Base-by-base conservation (phyloP, 2,113 vertebrate species). In the Petromus typicus region DNA sequence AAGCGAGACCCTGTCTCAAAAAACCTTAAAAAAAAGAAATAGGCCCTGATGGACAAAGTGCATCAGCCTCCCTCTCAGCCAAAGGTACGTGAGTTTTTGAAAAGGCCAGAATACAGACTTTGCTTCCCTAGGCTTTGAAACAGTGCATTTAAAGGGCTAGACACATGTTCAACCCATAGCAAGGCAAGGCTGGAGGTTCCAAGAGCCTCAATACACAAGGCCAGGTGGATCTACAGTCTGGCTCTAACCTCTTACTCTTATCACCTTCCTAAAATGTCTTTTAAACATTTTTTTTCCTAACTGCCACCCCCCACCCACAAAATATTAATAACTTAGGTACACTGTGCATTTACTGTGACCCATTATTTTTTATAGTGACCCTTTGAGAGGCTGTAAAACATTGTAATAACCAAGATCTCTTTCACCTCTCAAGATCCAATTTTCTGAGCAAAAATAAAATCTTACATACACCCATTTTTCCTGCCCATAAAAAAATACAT, bases 91-190 rank as follows among this genome's bases (percentile, higher is more conserved):
- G 23, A 11, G 1, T 20, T 25, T 40, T 32, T 22, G 51, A 18
- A 48, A 80, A 43, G 37, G 69, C 5, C 2, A 0, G 2, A 11
- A 17, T 0, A 5, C 0, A 2, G 51, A n/a, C 0, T 0, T 34
- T 43, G 66, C 63, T 54, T 76, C 81, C 54, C 59, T 22, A 34
- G 11, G 20, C 16, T 22, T 27, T 16, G 8, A 84, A 82, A 64
- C 1, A 6, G 25, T 27, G 22, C 51, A 17, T 56, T 18, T 11
- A 45, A 61, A 85, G 81, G 71, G 34, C 25, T 43, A 61, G 61
- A 82, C 25, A 27, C 6, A 0, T 7, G 27, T 69, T 61, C 4
- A 18, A 23, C n/a, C 22, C 32, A 14, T 2, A 10, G 56, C 76
- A 40, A 0, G 45, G 37, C 7, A n/a, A 64, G 16, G 57, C n/a